These are phyloP conservation scores for Dufourea novaeangliae DNA, from an alignment of 1,140 invertebrate species.

Conservation along the genomic window DNA sequence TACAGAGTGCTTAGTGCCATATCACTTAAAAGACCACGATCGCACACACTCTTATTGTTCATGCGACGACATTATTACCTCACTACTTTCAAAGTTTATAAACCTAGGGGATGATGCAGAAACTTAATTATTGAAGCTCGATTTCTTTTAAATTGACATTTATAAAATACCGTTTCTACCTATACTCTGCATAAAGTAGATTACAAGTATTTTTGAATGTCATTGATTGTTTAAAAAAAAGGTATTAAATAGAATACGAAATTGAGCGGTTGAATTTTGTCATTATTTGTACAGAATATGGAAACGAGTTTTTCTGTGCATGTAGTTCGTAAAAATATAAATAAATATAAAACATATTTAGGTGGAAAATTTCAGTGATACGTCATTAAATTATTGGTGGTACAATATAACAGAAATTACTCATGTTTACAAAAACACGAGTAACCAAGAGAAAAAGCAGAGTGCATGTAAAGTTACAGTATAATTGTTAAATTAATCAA, in stretches of 20 bases:
- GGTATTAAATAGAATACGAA: too few relatives aligned
- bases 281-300: not conserved
- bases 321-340: not conserved
- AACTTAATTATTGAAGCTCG: too few relatives aligned
- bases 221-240: too few relatives aligned
- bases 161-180: too few relatives aligned
- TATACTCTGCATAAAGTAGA: too few relatives aligned
- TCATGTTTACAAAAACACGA: not conserved
- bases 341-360: not conserved
- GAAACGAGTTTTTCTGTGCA: not conserved
- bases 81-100: not conserved
- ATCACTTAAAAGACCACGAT: not conserved
- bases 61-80: not conserved
- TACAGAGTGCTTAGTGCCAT: not conserved
- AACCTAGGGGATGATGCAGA: too few relatives aligned
- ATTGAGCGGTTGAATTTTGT: too few relatives aligned
- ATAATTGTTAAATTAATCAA: too few relatives aligned
- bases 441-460: too few relatives aligned
- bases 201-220: too few relatives aligned
- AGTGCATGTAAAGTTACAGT: too few relatives aligned
- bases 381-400: not conserved
- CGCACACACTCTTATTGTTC: not conserved
- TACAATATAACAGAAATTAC: not conserved
- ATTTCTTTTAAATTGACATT: too few relatives aligned
- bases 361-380: not conserved